Conservation (phyloP, 2,888 invertebrate species). For the Morpho deidamia region DNA sequence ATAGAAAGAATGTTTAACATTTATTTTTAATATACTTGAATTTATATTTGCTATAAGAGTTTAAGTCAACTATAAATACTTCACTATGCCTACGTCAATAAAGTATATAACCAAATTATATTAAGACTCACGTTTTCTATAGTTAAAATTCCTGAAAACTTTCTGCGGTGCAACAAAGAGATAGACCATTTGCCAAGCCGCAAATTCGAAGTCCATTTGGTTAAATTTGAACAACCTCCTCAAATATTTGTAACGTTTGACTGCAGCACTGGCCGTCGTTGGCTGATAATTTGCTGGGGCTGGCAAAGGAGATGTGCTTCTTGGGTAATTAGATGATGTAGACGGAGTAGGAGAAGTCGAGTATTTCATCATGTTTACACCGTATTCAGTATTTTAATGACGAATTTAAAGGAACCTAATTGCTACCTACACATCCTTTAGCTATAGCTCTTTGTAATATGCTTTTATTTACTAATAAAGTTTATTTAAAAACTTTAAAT, state of each 20-base stretch:
- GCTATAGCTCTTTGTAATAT: too few relatives aligned
- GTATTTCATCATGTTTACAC: slow-evolving; percentile 69
- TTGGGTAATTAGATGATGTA: slow-evolving; percentile 54
- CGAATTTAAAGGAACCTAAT: too few relatives aligned
- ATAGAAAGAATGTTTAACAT: too few relatives aligned
- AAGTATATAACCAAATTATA: too few relatives aligned
- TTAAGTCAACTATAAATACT: too few relatives aligned
- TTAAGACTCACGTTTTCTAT: slow-evolving; percentile 92
- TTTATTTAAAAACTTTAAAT: too few relatives aligned
- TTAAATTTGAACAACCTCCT: slow-evolving; percentile 91
- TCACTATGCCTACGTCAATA: too few relatives aligned
- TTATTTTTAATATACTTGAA: too few relatives aligned
- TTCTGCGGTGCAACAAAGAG: slow-evolving; percentile 96
- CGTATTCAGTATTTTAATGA: too few relatives aligned
- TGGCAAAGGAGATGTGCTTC: slow-evolving; percentile 82
- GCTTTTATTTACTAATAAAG: too few relatives aligned
- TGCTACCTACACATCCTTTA: too few relatives aligned
- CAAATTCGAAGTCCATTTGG: slow-evolving; percentile 99
- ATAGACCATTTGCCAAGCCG: slow-evolving; percentile 99
- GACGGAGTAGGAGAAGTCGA: slow-evolving; percentile 79
- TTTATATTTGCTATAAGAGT: too few relatives aligned
- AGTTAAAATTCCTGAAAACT: slow-evolving; percentile 97
- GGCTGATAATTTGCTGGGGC: slow-evolving; percentile 83
- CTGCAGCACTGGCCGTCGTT: slow-evolving; percentile 87
- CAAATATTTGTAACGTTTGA: slow-evolving; percentile 92